These are phyloP conservation scores for Geococcyx californianus DNA, from an alignment of 2,113 vertebrate species.

Conservation along the genomic window DNA sequence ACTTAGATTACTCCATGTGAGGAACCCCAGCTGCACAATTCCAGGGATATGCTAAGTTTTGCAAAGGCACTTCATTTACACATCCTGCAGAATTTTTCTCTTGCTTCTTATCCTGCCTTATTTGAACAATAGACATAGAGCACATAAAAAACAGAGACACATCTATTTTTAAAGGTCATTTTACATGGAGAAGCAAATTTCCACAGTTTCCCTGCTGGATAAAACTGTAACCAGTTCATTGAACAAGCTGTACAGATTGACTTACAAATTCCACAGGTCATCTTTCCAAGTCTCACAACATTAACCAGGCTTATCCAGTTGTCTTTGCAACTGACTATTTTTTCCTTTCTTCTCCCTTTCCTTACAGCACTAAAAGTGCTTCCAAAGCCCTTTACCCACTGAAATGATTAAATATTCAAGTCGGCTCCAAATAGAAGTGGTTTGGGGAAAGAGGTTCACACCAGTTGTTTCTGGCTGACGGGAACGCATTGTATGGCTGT, in stretches of 20 bases:
- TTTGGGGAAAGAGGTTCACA: background rate
- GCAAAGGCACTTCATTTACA: background rate
- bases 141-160: background rate
- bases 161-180: background rate
- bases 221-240: background rate
- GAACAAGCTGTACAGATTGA: background rate
- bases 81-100: background rate
- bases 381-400: background rate
- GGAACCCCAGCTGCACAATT: background rate
- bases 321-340: background rate
- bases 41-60: background rate
- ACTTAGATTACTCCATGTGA: background rate
- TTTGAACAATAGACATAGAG: background rate
- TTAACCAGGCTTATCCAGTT: background rate
- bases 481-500: rapidly evolving
- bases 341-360: background rate
- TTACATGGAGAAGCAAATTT: background rate
- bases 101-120: background rate
- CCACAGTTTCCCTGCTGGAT: background rate
- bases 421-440: background rate
- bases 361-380: background rate
- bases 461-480: background rate
- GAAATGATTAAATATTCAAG: background rate
- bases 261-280: background rate
- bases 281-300: background rate